Base-by-base conservation (phyloP, 2,888 invertebrate genomes). In the Sepiola atlantica region DNA sequence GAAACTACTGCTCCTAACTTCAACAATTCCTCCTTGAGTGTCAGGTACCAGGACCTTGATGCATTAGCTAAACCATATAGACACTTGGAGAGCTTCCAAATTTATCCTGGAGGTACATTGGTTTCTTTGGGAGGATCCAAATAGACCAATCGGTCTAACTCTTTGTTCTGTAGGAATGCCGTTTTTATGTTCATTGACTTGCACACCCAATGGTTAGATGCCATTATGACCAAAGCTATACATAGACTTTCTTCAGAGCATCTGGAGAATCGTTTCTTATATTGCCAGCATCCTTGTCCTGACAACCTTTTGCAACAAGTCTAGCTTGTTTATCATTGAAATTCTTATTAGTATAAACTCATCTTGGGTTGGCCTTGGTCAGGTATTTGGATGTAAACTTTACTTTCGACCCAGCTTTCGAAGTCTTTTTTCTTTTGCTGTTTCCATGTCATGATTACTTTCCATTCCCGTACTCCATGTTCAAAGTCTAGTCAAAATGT, bases 71-170 rank as follows among this genome's bases (percentile, higher is more conserved):
- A 91, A 21, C 91, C 20, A 91, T 91, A 18, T 20, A 91, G 0
- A 91, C 91, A 91, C 35, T 35, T 91, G 18, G 45, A 91, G 91
- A 91, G 20, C 20, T 35, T 91, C 35, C 91, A 91, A n/a, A n/a
- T n/a, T n/a, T n/a, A n/a, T n/a, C n/a, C n/a, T n/a, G n/a, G n/a
- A n/a, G n/a, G n/a, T n/a, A 91, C 91, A 35, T 18, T 35, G 35
- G 91, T 16, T n/a, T 91, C 35, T 45, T 35, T 6, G 35, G 35
- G 35, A 91, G 91, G 35, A 35, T 91, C 35, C 14, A 91, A 1
- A 14, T 28, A 91, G 20, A 91, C 91, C 28, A 91, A 91, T 91
- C 21, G 24, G 35, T 91, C 91, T 18, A 91, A 91, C 12, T 91
- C 10, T 35, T 91, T 91, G 35, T n/a, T 91, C 21, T 35, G 21